These are phyloP conservation scores for Caenorhabditis sinica DNA, from an alignment of 2,888 invertebrate genomes.

Conservation along the genomic window DNA sequence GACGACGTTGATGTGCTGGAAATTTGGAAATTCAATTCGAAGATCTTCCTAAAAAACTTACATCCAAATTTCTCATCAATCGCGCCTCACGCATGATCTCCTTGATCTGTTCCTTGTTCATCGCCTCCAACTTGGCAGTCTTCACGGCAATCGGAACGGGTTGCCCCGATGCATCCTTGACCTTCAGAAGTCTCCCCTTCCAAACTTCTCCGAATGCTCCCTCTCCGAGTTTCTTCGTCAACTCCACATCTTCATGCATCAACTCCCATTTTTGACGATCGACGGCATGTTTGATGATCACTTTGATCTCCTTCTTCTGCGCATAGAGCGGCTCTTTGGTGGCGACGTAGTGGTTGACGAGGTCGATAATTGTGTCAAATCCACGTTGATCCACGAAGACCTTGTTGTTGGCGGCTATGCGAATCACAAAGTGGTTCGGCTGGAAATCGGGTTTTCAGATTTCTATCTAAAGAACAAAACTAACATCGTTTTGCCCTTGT, in stretches of 20 bases:
- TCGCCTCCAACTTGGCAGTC: conserved; percentile 69
- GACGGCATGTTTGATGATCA: conserved; percentile 68
- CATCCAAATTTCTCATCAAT: conserved; percentile 73
- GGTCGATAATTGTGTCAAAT: conserved; percentile 51
- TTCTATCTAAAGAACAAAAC: background rate
- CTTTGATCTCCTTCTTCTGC: conserved; percentile 58
- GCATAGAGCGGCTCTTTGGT: conserved; percentile 45
- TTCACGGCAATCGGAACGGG: conserved; percentile 49
- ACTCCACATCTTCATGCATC: conserved; percentile 71
- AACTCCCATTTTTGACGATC: conserved; percentile 75
- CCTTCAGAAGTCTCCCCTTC: conserved; percentile 36
- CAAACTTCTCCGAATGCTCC: conserved; percentile 78
- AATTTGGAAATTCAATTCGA: too few species aligned
- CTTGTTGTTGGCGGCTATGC: conserved; percentile 41
- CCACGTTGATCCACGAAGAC: conserved; percentile 54
- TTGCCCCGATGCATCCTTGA: conserved; percentile 12
- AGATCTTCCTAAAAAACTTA: conserved; percentile 15
- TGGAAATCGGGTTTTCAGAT: conserved; percentile 10
- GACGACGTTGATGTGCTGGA: conserved; percentile 72
- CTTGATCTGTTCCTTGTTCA: conserved; percentile 76
- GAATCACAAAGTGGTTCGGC: conserved; percentile 64
- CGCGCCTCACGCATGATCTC: conserved; percentile 77
- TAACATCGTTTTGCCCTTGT: conserved; percentile 21
- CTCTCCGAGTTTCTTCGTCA: conserved; percentile 77
- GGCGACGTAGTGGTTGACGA: conserved; percentile 44